A percentile compares a stretch with the other conserved stretches of the same genome.
Evolutionary conservation across 2,797 vertebrate species (phyloP).

Genomic region (Micropoecilia bifurca): DNA sequence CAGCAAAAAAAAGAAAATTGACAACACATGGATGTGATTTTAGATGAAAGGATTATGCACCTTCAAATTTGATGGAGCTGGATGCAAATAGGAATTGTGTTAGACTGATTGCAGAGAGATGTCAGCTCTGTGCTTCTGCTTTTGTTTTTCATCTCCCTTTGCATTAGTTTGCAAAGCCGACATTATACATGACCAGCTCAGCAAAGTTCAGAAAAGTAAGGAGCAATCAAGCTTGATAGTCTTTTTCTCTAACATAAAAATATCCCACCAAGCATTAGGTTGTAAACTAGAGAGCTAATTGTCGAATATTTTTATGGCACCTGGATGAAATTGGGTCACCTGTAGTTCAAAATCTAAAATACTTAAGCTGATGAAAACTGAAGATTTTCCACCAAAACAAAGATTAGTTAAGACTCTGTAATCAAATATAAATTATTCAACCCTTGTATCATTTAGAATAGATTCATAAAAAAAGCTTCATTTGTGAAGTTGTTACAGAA

Average conservation of each 20-base stretch:
- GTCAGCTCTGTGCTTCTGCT: not conserved
- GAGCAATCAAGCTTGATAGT: constrained; percentile 9
- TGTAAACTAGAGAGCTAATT: not conserved
- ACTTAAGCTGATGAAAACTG: not conserved
- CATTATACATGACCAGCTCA: not conserved
- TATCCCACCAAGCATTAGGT: not conserved
- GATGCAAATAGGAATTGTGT: not conserved
- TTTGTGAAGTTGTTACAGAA: not conserved
- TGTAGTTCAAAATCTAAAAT: not conserved
- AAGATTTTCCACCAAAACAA: not conserved
- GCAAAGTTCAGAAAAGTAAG: not conserved
- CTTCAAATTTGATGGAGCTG: not conserved
- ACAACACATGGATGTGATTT: not conserved
- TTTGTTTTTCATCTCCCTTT: not conserved
- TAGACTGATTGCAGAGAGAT: not conserved
- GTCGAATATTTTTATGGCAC: not conserved
- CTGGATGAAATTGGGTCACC: not conserved
- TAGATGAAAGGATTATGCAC: not conserved
- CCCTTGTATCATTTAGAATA: not conserved
- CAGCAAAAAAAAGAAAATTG: not conserved
- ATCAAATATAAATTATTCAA: not conserved
- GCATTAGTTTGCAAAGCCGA: not conserved
- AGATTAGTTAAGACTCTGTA: not conserved
- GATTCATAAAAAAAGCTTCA: not conserved
- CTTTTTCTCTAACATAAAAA: not conserved